A percentile compares a stretch with the other conserved stretches of the same genome.
phyloP scores from a whole-genome alignment of 2,113 vertebrate genomes.

The Lutjanus erythropterus region DNA sequence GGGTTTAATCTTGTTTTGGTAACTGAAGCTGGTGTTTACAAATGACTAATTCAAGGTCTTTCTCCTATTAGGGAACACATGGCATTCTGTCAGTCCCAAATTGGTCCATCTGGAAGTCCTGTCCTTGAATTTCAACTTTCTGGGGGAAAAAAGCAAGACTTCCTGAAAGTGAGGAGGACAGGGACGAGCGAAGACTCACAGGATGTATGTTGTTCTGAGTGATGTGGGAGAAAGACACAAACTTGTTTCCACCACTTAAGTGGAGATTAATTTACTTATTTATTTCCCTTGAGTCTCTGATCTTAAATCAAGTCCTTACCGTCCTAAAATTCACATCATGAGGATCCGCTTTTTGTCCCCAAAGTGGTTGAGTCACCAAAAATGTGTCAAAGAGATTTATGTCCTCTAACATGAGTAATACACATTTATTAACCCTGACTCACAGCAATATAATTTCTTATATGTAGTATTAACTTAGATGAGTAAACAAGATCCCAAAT shows the following conservation, averaged over 20 bases:
- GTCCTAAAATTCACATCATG: background rate
- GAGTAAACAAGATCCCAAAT: too few species aligned
- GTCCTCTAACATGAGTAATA: background rate
- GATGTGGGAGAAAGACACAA: background rate
- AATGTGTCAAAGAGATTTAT: background rate
- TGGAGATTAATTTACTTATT: background rate
- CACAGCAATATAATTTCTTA: too few species aligned
- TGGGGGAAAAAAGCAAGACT: background rate
- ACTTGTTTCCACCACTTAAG: background rate
- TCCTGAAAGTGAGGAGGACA: conserved; percentile 14
- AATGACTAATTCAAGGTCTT: background rate
- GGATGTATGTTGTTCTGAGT: conserved; percentile 28
- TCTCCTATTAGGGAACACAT: background rate
- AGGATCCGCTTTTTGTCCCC: background rate
- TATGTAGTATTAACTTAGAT: too few species aligned
- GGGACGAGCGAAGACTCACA: conserved; percentile 32
- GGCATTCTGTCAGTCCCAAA: background rate
- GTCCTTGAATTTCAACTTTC: background rate
- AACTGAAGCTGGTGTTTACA: conserved; percentile 4
- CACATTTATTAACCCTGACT: background rate
- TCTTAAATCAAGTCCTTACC: background rate
- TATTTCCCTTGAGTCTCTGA: background rate
- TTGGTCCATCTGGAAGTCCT: background rate
- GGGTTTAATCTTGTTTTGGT: background rate
- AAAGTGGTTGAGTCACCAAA: background rate